A percentile compares a stretch with the other conserved stretches of the same genome.
phyloP scores from a whole-genome alignment of 2,113 vertebrate genomes.

The Ia io region DNA sequence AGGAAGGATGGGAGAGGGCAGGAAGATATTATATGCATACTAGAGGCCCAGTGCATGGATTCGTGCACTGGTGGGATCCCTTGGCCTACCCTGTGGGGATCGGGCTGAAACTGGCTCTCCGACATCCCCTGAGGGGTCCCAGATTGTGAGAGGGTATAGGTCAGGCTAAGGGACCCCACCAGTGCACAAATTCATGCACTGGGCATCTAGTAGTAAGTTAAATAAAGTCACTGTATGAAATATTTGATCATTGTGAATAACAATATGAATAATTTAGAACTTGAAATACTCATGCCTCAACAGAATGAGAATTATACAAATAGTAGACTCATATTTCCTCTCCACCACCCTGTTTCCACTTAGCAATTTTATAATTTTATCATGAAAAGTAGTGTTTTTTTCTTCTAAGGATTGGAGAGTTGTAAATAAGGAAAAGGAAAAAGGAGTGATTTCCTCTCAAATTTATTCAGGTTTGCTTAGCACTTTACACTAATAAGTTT shows the following conservation, averaged over 20 bases:
- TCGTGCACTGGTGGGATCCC: too few species aligned
- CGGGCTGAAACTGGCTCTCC: too few species aligned
- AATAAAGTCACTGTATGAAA: not conserved
- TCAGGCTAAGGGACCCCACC: too few species aligned
- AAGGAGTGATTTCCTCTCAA: constrained; percentile 38
- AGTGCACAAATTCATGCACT: too few species aligned
- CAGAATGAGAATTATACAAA: constrained; percentile 39
- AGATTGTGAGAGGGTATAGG: too few species aligned
- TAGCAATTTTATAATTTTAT: constrained; percentile 45
- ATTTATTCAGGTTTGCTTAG: constrained; percentile 38
- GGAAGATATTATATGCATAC: too few species aligned
- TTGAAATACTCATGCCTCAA: not conserved
- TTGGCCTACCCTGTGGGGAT: too few species aligned
- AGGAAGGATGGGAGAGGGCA: too few species aligned
- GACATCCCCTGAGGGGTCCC: too few species aligned
- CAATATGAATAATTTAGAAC: constrained; percentile 22
- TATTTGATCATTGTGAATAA: constrained; percentile 7
- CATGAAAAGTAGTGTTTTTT: constrained; percentile 52
- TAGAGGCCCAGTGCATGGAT: too few species aligned
- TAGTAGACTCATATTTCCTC: constrained; percentile 25
- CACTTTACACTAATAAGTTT: constrained; percentile 27
- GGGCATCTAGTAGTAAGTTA: not conserved
- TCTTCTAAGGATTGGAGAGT: not conserved
- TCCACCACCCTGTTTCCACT: constrained; percentile 40
- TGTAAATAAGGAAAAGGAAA: constrained; percentile 39